Evolutionary conservation across 2,797 vertebrate species (phyloP).

Genomic region (Arremon aurantiirostris): DNA sequence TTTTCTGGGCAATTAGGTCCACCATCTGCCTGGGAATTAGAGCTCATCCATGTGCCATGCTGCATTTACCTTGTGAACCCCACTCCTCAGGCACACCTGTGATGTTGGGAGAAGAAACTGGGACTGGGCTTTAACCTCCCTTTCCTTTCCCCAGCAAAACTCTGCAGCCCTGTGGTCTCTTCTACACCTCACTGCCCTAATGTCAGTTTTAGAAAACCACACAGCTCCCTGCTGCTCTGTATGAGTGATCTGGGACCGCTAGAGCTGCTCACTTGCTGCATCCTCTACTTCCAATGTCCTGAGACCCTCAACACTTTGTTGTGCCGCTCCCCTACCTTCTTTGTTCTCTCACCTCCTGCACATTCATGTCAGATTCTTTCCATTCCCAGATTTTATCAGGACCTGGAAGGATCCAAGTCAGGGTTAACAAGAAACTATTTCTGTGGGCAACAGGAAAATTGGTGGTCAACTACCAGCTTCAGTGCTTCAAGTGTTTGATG

Average conservation of each 20-base stretch:
- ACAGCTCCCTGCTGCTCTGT: not conserved
- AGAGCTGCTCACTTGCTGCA: not conserved
- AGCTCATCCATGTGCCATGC: not conserved
- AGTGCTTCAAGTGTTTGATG: not conserved
- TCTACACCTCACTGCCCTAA: not conserved
- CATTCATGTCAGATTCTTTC: not conserved
- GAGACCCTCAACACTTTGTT: not conserved
- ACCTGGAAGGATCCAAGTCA: not conserved
- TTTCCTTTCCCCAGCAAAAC: not conserved
- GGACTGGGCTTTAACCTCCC: not conserved
- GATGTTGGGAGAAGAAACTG: not conserved
- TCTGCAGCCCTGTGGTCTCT: not conserved
- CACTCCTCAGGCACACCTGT: not conserved
- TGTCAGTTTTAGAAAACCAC: not conserved
- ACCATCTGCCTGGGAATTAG: not conserved
- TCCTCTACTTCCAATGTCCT: not conserved
- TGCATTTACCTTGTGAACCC: not conserved
- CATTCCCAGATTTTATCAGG: not conserved
- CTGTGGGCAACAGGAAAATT: not conserved
- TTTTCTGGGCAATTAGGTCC: slow-evolving; percentile 11
- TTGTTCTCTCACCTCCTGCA: not conserved
- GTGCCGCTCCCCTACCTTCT: not conserved
- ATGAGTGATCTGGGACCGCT: fast-evolving
- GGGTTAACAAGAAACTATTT: not conserved
- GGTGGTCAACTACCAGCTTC: not conserved